Evolutionary conservation across 1,140 invertebrate species (phyloP), one percentile per base, ranked within the genome.

Genomic region (Subanguina moxae): DNA sequence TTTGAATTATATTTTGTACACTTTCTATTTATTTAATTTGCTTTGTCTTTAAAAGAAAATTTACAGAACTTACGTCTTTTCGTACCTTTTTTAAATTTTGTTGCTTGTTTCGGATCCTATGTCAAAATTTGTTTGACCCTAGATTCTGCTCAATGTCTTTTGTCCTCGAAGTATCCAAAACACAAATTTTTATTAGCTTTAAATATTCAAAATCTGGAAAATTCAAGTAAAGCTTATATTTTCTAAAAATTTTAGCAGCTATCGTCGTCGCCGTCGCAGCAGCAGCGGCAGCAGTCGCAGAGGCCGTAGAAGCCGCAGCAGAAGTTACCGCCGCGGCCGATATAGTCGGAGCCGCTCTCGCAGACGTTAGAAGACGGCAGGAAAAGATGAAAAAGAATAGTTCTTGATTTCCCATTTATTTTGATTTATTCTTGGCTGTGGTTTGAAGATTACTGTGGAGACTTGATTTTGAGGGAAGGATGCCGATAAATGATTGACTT

Each of bases 281-380:
- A 57, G 42, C 30, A 32, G 58, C 9, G 57, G 66, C 9, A 48
- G 32, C 23, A 58, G 57, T 13, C 42, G 42, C 32, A 42, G 61
- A 17, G n/a, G 9, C 25, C 42, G 28, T 13, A 30, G 61, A 11
- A 42, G 42, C 42, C 56, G 64, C 21, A 61, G 11, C 27, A 30
- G 66, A 45, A 66, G 66, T 7, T 45, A 67, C 52, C 57, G 59
- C 38, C 32, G 52, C 23, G 56, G 58, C 30, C 56, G 66, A 46
- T n/a, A 32, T 25, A 61, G 64, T 57, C 46, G 0, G 3, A 67
- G 65, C 7, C 65, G 65, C 28, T 23, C n/a, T 19, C 17, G 59
- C 11, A 45, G 65, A 30, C 61, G 42, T 38, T 52, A 38, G 32
- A 38, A 5, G 32, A 11, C 3, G 32, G 32, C 32, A 11, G 11